Conservation (phyloP, 2,888 invertebrate species). For the Druceiella hillmani region DNA sequence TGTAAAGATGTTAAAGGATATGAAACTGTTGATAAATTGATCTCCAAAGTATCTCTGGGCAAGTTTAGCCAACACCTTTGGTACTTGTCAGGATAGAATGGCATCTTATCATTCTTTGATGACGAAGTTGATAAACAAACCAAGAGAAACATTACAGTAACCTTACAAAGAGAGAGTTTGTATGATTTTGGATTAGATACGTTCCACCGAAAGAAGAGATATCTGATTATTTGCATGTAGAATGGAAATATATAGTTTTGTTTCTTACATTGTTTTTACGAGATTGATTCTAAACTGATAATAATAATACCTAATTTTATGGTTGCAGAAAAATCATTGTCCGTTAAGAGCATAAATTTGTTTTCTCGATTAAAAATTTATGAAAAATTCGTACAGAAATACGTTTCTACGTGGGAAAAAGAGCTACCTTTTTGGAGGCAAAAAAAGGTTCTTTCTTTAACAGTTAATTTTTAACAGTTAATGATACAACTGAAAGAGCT, state of each 20-base stretch:
- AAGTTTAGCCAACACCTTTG: conserved; percentile 18
- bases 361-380: conserved; percentile 13
- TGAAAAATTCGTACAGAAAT: conserved; percentile 10
- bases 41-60: conserved; percentile 15
- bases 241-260: conserved; percentile 7
- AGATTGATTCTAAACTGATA: too few relatives aligned
- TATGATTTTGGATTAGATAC: conserved; percentile 16
- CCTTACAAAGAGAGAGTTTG: conserved; percentile 16
- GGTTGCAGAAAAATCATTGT: conserved; percentile 14
- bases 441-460: too few relatives aligned
- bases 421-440: too few relatives aligned
- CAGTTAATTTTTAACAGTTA: too few relatives aligned
- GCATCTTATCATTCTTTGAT: conserved; percentile 17
- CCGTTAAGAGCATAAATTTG: conserved; percentile 13
- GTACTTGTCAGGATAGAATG: conserved; percentile 18
- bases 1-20: conserved; percentile 11
- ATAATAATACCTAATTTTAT: too few relatives aligned
- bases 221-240: conserved; percentile 11
- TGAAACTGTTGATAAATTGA: conserved; percentile 14
- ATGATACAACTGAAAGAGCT: too few relatives aligned
- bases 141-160: conserved; percentile 13
- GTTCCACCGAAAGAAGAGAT: conserved; percentile 19
- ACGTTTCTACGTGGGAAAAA: conserved; percentile 14
- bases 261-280: conserved; percentile 2
- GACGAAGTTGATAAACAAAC: conserved; percentile 14